Conservation (phyloP, 2,797 vertebrate genomes). For the Diplodus puntazzo region DNA sequence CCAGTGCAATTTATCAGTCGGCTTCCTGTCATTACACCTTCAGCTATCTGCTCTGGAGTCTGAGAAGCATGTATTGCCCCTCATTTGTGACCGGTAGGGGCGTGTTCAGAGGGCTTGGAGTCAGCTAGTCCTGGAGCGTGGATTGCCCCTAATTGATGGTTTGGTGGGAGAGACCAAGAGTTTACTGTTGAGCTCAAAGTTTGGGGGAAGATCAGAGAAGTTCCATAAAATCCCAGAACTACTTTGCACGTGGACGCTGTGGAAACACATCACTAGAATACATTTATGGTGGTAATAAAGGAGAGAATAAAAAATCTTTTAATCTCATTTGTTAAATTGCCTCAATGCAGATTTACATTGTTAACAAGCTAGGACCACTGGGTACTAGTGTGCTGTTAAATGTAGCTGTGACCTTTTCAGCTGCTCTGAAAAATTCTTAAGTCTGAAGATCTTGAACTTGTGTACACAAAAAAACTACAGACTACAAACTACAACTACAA, state of each 20-base stretch:
- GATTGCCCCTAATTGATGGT: constrained; percentile 37
- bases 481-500: no score
- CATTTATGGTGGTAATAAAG: neutral
- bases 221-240: neutral
- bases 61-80: constrained; percentile 8
- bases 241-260: neutral
- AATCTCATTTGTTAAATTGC: neutral
- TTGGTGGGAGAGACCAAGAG: constrained; percentile 25
- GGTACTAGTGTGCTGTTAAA: no score
- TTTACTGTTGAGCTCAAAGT: constrained; percentile 3
- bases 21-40: constrained; percentile 47
- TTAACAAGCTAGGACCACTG: neutral
- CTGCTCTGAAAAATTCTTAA: no score
- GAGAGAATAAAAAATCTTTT: no score
- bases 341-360: neutral
- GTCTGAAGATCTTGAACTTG: no score
- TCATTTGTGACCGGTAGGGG: constrained; percentile 34
- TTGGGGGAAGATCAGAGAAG: constrained; percentile 15
- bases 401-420: no score
- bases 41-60: constrained; percentile 18
- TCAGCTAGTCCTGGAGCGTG: constrained; percentile 5
- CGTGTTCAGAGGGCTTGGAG: constrained; percentile 20
- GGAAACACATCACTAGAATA: neutral
- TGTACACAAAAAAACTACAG: no score
- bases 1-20: constrained; percentile 24